Evolutionary conservation across 2,888 invertebrate genomes (phyloP).

Genomic region (Ceramica pisi): DNA sequence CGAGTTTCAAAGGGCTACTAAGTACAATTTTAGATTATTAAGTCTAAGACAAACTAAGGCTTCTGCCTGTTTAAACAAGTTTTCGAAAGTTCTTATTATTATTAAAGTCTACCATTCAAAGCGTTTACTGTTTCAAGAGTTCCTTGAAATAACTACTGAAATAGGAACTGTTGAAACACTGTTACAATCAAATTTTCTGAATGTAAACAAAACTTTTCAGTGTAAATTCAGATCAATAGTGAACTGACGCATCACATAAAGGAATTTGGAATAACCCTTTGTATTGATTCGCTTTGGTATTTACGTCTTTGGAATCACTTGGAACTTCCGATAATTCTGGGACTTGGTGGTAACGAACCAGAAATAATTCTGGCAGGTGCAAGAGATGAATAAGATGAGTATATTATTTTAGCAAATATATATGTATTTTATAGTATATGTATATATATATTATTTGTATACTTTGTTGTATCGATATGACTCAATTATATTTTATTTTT

Average conservation of each 20-base stretch:
- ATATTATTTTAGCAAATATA: too few relatives aligned
- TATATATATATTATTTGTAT: too few relatives aligned
- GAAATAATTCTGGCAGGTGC: not conserved
- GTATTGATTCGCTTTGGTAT: conserved; percentile 35
- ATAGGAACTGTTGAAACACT: not conserved
- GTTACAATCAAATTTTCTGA: not conserved
- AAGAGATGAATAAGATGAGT: too few relatives aligned
- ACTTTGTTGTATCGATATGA: too few relatives aligned
- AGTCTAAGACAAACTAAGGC: not conserved
- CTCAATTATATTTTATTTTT: too few relatives aligned
- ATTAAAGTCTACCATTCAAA: not conserved
- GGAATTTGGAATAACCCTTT: conserved; percentile 49
- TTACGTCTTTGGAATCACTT: conserved; percentile 13
- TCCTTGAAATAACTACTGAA: conserved; percentile 3
- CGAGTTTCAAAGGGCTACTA: not conserved
- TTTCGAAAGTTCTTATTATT: not conserved
- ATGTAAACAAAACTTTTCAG: not conserved
- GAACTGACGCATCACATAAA: conserved; percentile 25
- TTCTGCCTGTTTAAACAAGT: not conserved
- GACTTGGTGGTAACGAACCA: not conserved
- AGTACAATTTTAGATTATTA: not conserved
- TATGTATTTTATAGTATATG: too few relatives aligned
- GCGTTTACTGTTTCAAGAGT: not conserved
- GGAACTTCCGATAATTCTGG: not conserved
- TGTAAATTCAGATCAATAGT: conserved; percentile 26